Percentiles rank a stretch among this genome's conserved stretches.
These are phyloP conservation scores for Hesperophylax magnus DNA, from an alignment of 1,140 invertebrate genomes.

Conservation along the genomic window DNA sequence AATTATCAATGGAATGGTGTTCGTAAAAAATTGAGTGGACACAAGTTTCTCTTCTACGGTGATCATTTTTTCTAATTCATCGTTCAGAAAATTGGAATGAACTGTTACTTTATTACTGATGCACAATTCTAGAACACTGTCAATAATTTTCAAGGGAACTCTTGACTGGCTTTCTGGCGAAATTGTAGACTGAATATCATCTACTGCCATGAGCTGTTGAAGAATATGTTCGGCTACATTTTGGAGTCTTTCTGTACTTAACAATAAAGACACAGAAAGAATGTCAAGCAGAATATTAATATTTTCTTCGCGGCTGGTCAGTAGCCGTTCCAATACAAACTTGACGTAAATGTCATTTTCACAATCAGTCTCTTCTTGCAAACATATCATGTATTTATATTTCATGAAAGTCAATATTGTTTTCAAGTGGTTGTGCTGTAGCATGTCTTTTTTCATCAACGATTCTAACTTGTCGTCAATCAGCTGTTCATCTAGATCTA, in stretches of 20 bases:
- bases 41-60: constrained; percentile 34
- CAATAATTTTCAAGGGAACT: constrained; percentile 41
- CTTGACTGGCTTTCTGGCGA: not conserved
- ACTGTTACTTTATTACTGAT: constrained; percentile 23
- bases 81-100: constrained; percentile 40
- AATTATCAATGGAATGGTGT: constrained; percentile 54
- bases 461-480: constrained; percentile 47
- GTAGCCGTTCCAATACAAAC: constrained; percentile 33
- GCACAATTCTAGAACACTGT: constrained; percentile 39
- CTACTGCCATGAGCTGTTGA: constrained; percentile 46
- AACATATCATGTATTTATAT: constrained; percentile 52
- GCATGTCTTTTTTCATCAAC: constrained; percentile 40
- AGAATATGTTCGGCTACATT: constrained; percentile 45
- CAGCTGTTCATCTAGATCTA: constrained; percentile 51
- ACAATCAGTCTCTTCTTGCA: constrained; percentile 53
- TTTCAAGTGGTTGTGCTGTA: constrained; percentile 41
- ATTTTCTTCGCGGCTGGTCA: constrained; percentile 18
- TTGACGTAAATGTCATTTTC: constrained; percentile 48
- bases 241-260: constrained; percentile 44
- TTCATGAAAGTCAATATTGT: constrained; percentile 46
- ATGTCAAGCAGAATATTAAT: constrained; percentile 41
- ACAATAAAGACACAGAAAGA: constrained; percentile 32
- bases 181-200: constrained; percentile 6
- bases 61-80: constrained; percentile 44
- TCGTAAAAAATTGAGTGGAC: constrained; percentile 38